A percentile compares a stretch with the other conserved stretches of the same genome.
Conservation (phyloP, 30 jellyfish, hydroid and myxozoan genomes). For the Pelagia noctiluca region DNA sequence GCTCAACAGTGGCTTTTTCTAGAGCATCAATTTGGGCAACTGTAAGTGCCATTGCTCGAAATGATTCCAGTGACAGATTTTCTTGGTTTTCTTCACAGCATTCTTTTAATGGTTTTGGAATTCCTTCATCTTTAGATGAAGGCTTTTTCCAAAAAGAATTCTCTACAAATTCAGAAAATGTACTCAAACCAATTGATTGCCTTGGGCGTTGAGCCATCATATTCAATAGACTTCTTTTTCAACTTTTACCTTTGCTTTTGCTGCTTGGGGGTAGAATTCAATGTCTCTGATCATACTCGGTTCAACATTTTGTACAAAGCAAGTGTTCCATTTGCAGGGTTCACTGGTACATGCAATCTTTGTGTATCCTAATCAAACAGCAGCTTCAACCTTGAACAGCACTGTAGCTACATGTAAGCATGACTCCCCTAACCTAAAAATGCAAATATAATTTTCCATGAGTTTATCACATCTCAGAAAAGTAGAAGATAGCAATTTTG, state of each 20-base stretch:
- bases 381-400: too few species aligned
- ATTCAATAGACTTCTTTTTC: constrained; percentile 7
- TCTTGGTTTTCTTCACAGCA: constrained; percentile 17
- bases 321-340: too few species aligned
- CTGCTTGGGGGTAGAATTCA: constrained; percentile 13
- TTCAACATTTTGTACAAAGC: too few species aligned
- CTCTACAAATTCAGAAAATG: neutral
- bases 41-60: constrained; percentile 12
- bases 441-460: too few species aligned
- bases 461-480: too few species aligned
- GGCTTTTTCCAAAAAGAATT: constrained; percentile 8
- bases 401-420: too few species aligned
- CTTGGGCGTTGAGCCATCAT: constrained; percentile 14
- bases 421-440: too few species aligned
- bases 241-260: constrained; percentile 18
- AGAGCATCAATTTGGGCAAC: constrained; percentile 27
- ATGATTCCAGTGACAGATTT: constrained; percentile 9
- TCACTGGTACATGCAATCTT: too few species aligned
- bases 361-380: too few species aligned
- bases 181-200: constrained; percentile 14
- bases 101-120: constrained; percentile 10
- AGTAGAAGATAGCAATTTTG: too few species aligned
- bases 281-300: too few species aligned
- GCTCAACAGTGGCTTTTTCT: constrained; percentile 1
- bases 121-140: constrained; percentile 14